Conservation (phyloP, 2,888 invertebrate species). For the Campoplex capitator region DNA sequence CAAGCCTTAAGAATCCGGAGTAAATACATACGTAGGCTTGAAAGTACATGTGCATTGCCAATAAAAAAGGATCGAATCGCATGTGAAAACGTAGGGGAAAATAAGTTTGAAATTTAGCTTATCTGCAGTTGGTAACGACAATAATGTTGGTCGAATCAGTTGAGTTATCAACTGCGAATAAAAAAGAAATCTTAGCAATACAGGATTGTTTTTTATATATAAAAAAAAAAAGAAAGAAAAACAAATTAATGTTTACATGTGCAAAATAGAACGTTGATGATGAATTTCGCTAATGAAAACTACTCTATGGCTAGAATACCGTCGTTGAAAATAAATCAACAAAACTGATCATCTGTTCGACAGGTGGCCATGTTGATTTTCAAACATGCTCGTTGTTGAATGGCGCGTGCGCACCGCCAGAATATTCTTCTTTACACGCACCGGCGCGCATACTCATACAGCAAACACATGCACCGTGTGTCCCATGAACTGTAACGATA, state of each 20-base stretch:
- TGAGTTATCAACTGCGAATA: not conserved
- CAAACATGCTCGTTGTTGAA: not conserved
- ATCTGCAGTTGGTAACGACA: not conserved
- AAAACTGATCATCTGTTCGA: constrained; percentile 42
- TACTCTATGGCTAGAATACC: not conserved
- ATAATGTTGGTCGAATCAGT: not conserved
- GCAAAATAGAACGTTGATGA: not conserved
- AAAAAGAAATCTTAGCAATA: not conserved
- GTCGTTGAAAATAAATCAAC: not conserved
- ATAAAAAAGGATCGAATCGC: not conserved
- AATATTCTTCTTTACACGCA: constrained; percentile 20
- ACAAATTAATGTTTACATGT: no score
- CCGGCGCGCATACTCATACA: constrained; percentile 1
- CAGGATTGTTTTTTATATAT: no score
- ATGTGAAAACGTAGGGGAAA: not conserved
- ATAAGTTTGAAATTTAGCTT: not conserved
- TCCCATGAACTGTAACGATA: constrained; percentile 24
- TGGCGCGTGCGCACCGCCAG: constrained; percentile 11
- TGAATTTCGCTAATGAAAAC: not conserved
- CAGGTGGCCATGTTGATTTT: constrained; percentile 29
- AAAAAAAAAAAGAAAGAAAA: no score
- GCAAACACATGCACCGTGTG: constrained; percentile 1
- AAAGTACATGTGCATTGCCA: not conserved
- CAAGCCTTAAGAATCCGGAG: constrained; percentile 23
- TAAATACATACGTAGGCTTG: not conserved